Conservation (phyloP, 2,797 vertebrate genomes). For the Echeneis naucrates region DNA sequence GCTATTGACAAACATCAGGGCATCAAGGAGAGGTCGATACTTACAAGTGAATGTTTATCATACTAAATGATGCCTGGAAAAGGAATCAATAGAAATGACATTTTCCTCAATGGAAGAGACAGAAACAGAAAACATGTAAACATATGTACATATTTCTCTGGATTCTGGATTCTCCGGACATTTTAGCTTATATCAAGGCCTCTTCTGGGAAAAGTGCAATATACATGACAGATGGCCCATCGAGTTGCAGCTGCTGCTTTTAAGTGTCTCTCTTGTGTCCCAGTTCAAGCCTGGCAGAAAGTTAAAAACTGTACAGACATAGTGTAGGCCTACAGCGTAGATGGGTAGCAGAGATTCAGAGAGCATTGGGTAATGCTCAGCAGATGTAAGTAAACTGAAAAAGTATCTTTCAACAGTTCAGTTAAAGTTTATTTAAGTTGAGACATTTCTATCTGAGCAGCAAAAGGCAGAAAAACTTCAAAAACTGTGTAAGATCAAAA, state of each 20-base stretch:
- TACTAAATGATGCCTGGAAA: conserved; percentile 79
- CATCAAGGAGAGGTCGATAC: conserved; percentile 70
- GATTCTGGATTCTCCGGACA: background rate
- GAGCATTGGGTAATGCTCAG: background rate
- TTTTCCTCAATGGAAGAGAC: conserved; percentile 68
- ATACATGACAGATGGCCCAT: background rate
- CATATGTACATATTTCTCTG: background rate
- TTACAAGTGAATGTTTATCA: conserved; percentile 76
- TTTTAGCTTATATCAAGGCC: background rate
- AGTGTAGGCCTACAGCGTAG: background rate
- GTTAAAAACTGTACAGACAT: background rate
- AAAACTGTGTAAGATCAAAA: conserved; percentile 36
- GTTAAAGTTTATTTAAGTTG: conserved; percentile 20
- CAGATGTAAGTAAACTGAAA: background rate
- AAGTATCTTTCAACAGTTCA: background rate
- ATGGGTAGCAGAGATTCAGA: background rate
- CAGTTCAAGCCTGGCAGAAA: no score
- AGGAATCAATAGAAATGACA: conserved; percentile 75
- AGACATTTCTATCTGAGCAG: conserved; percentile 24
- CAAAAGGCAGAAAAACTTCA: conserved; percentile 6
- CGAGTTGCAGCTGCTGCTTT: background rate
- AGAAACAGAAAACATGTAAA: conserved; percentile 38
- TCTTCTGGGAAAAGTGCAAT: background rate
- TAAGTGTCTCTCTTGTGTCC: no score
- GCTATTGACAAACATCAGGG: conserved; percentile 45